Percentiles rank a stretch among this genome's conserved stretches.
Conservation (phyloP, 2,113 vertebrate species). For the Etia nguti region DNA sequence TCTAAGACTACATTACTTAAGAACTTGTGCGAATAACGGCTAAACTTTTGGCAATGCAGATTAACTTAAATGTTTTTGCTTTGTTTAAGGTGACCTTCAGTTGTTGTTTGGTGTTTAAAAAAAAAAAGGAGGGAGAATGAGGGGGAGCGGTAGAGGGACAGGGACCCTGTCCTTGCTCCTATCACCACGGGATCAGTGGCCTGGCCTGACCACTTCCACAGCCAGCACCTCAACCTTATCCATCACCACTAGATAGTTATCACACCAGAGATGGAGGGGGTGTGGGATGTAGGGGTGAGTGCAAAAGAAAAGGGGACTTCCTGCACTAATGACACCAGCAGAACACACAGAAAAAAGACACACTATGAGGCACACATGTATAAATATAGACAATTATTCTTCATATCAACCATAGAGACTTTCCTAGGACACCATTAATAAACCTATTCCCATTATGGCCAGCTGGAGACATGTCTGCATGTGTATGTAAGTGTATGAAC, state of each 20-base stretch:
- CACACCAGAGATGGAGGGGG: slow-evolving; percentile 45
- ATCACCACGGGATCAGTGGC: slow-evolving; percentile 73
- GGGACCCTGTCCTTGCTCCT: slow-evolving; percentile 73
- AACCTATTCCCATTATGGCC: slow-evolving; percentile 81
- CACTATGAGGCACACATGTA: neutral
- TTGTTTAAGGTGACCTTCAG: slow-evolving; percentile 66
- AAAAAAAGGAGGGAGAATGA: slow-evolving; percentile 17
- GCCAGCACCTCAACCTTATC: slow-evolving; percentile 75
- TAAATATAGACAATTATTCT: slow-evolving; percentile 36
- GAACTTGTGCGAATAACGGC: neutral
- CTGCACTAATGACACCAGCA: slow-evolving; percentile 29
- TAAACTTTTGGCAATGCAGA: slow-evolving; percentile 19
- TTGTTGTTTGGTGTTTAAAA: slow-evolving; percentile 52
- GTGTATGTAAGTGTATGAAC: slow-evolving; percentile 9
- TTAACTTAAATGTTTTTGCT: slow-evolving; percentile 45
- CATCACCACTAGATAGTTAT: slow-evolving; percentile 77
- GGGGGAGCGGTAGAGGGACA: slow-evolving; percentile 28
- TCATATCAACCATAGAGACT: slow-evolving; percentile 67
- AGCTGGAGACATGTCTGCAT: slow-evolving; percentile 62
- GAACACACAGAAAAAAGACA: slow-evolving; percentile 16
- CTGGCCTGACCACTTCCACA: slow-evolving; percentile 74
- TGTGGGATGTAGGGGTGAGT: slow-evolving; percentile 3
- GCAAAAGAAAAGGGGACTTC: slow-evolving; percentile 18
- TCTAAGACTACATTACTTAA: neutral
- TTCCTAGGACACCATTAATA: slow-evolving; percentile 68